phyloP scores from a whole-genome alignment of 2,888 invertebrate genomes.

The Rhimphoctona megacephalus region DNA sequence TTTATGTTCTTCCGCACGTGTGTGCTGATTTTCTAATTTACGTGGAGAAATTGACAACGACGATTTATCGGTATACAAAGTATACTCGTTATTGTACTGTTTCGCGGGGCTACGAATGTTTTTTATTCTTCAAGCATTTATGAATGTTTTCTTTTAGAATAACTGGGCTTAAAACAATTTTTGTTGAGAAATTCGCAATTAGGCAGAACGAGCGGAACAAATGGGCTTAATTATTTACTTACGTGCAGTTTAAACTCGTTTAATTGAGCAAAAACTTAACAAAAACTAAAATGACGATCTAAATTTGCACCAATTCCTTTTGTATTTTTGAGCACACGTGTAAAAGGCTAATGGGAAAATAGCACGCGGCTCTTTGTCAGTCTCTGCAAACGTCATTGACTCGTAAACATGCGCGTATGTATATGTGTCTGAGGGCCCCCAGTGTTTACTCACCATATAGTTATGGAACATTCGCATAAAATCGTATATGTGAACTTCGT shows the following conservation, averaged over 20 bases:
- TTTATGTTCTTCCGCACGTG: background rate
- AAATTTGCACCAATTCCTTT: background rate
- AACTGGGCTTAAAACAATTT: background rate
- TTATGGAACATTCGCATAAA: background rate
- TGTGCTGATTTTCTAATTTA: background rate
- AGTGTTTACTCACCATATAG: constrained; percentile 18
- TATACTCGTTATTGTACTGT: background rate
- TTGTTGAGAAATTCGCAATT: background rate
- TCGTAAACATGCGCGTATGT: constrained; percentile 41
- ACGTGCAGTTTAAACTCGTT: background rate
- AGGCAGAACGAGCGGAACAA: background rate
- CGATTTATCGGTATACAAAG: background rate
- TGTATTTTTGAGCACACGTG: background rate
- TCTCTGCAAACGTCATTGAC: constrained; percentile 58
- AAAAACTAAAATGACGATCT: background rate
- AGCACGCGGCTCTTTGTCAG: constrained; percentile 40
- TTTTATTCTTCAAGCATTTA: background rate
- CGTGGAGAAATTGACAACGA: background rate
- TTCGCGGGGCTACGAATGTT: background rate
- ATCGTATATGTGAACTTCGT: background rate
- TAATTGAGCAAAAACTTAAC: background rate
- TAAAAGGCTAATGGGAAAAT: constrained; percentile 50
- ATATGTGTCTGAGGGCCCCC: constrained; percentile 16
- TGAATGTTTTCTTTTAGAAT: background rate
- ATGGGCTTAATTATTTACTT: background rate